Conservation (phyloP, 1,140 invertebrate species). For the Drosophila pallidifrons region DNA sequence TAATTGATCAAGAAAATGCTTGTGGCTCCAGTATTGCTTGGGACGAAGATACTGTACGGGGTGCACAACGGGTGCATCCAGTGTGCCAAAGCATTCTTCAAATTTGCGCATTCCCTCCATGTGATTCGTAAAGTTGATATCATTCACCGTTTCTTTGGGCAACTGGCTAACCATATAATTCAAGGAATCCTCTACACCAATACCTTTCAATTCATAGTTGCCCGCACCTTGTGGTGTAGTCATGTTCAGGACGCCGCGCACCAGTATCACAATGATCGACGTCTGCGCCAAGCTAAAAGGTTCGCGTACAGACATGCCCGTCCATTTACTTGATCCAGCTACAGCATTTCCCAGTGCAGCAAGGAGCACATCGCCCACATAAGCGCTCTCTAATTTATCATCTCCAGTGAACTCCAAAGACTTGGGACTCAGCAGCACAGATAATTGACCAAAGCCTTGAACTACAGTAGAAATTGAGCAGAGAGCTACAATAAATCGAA, state of each 20-base stretch:
- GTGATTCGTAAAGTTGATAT: conserved; percentile 87
- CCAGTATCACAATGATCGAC: conserved; percentile 89
- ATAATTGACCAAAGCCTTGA: conserved; percentile 88
- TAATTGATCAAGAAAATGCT: conserved; percentile 88
- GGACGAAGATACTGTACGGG: conserved; percentile 59
- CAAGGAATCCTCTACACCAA: conserved; percentile 24
- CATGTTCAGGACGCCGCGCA: conserved; percentile 88
- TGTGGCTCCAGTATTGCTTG: conserved; percentile 86
- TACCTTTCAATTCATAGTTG: conserved; percentile 37
- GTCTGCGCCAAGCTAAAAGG: conserved; percentile 91
- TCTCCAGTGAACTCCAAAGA: conserved; percentile 88
- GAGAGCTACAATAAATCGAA: conserved; percentile 43
- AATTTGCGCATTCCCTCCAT: conserved; percentile 85
- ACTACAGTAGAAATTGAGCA: conserved; percentile 48
- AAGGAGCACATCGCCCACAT: conserved; percentile 89
- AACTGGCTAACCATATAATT: conserved; percentile 35
- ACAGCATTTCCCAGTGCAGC: conserved; percentile 89
- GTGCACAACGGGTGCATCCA: conserved; percentile 74
- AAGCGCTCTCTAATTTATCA: conserved; percentile 86
- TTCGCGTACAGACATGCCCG: conserved; percentile 88
- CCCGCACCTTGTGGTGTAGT: conserved; percentile 77
- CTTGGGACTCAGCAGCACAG: conserved; percentile 87
- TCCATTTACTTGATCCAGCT: conserved; percentile 87
- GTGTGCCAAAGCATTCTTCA: conserved; percentile 85
- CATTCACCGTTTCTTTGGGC: conserved; percentile 69